Base-by-base conservation (phyloP, 2,113 vertebrate species). In the Sinosuthora webbiana region DNA sequence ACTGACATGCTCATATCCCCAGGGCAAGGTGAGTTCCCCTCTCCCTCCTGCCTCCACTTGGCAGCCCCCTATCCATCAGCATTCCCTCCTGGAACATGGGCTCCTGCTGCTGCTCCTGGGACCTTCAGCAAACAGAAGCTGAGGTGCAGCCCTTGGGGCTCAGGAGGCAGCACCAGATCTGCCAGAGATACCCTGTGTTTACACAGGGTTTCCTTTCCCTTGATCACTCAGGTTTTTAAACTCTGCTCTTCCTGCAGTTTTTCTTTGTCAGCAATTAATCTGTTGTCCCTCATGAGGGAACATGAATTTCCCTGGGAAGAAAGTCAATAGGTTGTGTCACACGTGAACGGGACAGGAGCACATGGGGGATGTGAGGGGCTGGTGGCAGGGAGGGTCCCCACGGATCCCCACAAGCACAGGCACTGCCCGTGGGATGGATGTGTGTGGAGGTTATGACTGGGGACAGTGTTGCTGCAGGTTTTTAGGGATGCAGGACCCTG, bases 191-290 rank as follows among this genome's bases (percentile, higher is more conserved):
- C 82, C 67, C 67, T 1, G 11, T 56, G 57, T 44, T 87, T 85
- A 84, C 78, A 83, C 75, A 85, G 6, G 37, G 31, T n/a, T 95
- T 96, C 90, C 85, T 95, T 85, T n/a, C 71, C 82, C 79, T 95
- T 64, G 55, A 49, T 94, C 83, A 23, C 3, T 35, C 2, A 6
- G 37, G 5, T 33, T 80, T 78, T 78, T 80, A 69, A 90, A 65
- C 68, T 57, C 49, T 1, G 0, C 20, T 95, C 71, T 93, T 69
- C 88, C 85, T 92, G 90, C 63, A 30, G 50, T 71, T 89, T 93
- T 73, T 69, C 90, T 76, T 92, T 14, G 92, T 64, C 75, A 86
- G 71, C 71, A 65, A 80, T 81, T 82, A 81, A 78, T 81, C 49
- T 33, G 1, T 11, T 49, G 37, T 35, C 68, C 52, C 84, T 78